Base-by-base conservation (phyloP, 2,797 vertebrate species). In the Chaetodon trifasciatus region DNA sequence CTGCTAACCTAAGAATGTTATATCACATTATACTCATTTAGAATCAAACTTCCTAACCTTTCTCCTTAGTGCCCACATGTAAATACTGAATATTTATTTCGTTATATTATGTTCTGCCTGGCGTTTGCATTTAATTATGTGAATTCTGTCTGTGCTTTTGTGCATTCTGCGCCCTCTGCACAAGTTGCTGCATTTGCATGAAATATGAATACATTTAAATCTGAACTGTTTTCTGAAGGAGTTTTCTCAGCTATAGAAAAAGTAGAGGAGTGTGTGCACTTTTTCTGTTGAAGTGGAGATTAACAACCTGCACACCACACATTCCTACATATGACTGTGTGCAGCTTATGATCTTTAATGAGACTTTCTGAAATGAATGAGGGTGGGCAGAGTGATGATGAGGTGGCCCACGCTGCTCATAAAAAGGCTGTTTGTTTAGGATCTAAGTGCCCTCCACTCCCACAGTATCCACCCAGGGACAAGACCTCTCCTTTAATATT, bases 401-500 rank as follows among this genome's bases (percentile, higher is more conserved):
- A 83, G 53, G 57, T 63, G 37, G 28, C 60, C 65, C 65, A 79
- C 52, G 15, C 40, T 53, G 24, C 70, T 82, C 56, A 80, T 70
- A 47, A 84, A 70, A 70, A 35, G 32, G 8, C 63, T 1, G 32
- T 70, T 70, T 83, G 70, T 74, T 77, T 75, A 70, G 83, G 40
- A 84, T 55, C 32, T 50, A 42, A 68, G 47, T 32, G 8, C 19
- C 32, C 52, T 55, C 44, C n/a, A 40, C 37, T 57, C 56, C 32
- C 35, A 78, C 32, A 39, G 24, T 3, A 19, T 17, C 66, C 10
- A 32, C 32, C 52, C 63, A 74, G 46, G 16, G 28, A 79, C 40
- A 74, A 74, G 40, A 74, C 61, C 76, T 82, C 47, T 84, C 19
- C 74, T 78, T 50, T 75, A 67, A 62, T 78, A 62, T 74, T 21